phyloP scores from a whole-genome alignment of 2,888 invertebrate genomes.

The Andrena trimmerana region DNA sequence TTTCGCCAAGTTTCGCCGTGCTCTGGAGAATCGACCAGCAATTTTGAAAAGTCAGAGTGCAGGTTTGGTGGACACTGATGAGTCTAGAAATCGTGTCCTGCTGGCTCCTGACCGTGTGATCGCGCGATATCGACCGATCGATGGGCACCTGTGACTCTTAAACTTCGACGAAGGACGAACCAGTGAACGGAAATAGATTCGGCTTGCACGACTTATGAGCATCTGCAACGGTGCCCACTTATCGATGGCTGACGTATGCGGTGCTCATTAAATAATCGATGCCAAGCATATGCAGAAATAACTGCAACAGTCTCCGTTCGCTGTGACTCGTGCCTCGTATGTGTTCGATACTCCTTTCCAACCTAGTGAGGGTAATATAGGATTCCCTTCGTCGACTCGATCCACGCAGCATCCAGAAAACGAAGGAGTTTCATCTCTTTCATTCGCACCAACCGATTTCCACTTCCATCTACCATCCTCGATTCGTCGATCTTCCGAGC shows the following conservation, averaged over 20 bases:
- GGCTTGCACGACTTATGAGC: conserved; percentile 33
- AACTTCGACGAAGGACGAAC: conserved; percentile 51
- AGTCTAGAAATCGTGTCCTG: not conserved
- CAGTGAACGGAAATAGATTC: conserved; percentile 55
- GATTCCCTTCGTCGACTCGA: not conserved
- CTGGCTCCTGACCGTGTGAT: not conserved
- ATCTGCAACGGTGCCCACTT: conserved; percentile 26
- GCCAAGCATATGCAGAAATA: conserved; percentile 35
- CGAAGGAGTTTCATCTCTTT: no score
- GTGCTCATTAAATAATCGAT: conserved; percentile 58
- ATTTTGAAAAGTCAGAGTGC: no score
- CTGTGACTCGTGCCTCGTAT: conserved; percentile 32
- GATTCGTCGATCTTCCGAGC: no score
- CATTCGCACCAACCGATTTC: no score
- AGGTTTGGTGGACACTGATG: not conserved
- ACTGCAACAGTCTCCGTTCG: conserved; percentile 14
- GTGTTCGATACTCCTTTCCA: conserved; percentile 57
- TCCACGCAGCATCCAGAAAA: not conserved
- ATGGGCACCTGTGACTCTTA: conserved; percentile 32
- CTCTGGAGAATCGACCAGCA: no score
- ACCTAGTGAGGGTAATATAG: conserved; percentile 45
- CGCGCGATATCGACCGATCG: conserved; percentile 42
- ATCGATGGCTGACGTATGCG: conserved; percentile 1
- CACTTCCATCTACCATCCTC: no score
- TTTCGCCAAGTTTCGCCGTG: no score